Evolutionary conservation across 2,113 vertebrate genomes (phyloP).

Genomic region (Ursus arctos): DNA sequence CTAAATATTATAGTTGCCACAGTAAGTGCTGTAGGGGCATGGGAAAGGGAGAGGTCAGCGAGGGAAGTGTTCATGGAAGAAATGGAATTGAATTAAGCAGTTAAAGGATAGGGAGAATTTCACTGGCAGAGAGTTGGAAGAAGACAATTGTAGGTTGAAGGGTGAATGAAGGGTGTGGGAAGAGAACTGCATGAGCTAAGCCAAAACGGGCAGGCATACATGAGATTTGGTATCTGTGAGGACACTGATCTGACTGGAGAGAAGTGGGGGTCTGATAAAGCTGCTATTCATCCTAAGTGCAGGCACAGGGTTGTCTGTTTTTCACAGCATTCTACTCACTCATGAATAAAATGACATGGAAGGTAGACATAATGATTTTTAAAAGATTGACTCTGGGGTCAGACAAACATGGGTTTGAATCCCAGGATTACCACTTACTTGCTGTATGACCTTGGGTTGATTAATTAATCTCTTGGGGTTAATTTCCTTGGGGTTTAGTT

Average conservation of each 20-base stretch:
- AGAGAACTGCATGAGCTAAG: conserved; percentile 28
- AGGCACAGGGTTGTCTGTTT: neutral
- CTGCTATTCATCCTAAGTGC: neutral
- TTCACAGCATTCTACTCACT: conserved; percentile 32
- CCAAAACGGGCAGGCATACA: neutral
- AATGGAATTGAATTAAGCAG: conserved; percentile 48
- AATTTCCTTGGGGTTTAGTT: neutral
- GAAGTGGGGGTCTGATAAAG: neutral
- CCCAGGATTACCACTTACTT: neutral
- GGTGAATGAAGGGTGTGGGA: neutral
- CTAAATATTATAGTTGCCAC: conserved; percentile 2
- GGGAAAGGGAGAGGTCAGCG: neutral
- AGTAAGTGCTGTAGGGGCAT: neutral
- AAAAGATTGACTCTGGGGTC: neutral
- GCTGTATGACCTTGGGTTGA: neutral
- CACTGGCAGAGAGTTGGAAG: neutral
- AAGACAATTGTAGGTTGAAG: conserved; percentile 24
- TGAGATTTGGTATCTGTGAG: neutral
- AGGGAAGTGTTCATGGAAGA: conserved; percentile 36
- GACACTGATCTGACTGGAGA: neutral
- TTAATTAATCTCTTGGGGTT: conserved; percentile 47
- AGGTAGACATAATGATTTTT: conserved; percentile 25
- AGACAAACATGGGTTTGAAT: conserved; percentile 28
- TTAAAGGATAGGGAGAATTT: conserved; percentile 31
- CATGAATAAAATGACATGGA: conserved; percentile 57